Conservation (phyloP, 2,888 invertebrate species). For the Lutraria lutraria region DNA sequence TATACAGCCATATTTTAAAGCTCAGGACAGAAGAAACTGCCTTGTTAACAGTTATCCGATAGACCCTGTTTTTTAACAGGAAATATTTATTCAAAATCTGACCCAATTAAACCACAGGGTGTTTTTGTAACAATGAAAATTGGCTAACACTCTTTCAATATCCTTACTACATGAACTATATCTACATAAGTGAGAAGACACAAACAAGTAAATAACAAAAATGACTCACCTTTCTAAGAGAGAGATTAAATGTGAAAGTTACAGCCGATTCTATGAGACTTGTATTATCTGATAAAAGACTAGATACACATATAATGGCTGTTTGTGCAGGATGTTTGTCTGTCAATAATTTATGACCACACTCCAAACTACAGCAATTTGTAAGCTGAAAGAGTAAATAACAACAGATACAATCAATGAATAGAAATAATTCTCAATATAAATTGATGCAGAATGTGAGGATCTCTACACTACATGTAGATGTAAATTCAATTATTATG, state of each 20-base stretch:
- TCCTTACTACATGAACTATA: too few relatives aligned
- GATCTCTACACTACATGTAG: too few relatives aligned
- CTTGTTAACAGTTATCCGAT: too few relatives aligned
- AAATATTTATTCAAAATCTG: neutral
- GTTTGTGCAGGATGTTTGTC: slow-evolving; percentile 53
- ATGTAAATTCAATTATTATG: neutral
- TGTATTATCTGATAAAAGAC: slow-evolving; percentile 59
- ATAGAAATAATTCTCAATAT: too few relatives aligned
- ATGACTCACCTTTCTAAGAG: slow-evolving; percentile 36
- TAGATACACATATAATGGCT: slow-evolving; percentile 61
- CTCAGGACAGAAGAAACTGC: too few relatives aligned
- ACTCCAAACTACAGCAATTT: slow-evolving; percentile 65
- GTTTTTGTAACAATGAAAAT: neutral
- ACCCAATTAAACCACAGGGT: neutral
- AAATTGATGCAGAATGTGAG: too few relatives aligned
- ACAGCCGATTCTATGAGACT: slow-evolving; percentile 40
- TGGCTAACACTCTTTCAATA: neutral
- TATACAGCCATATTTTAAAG: too few relatives aligned
- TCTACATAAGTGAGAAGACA: neutral
- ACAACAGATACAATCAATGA: neutral
- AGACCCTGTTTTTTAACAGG: too few relatives aligned
- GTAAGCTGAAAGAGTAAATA: slow-evolving; percentile 60
- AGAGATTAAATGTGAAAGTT: slow-evolving; percentile 69
- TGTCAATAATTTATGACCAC: slow-evolving; percentile 60
- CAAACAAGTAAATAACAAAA: neutral